Evolutionary conservation across 2,797 vertebrate species (phyloP), one percentile per base, ranked within the genome.

Genomic region (Anguilla megastoma): DNA sequence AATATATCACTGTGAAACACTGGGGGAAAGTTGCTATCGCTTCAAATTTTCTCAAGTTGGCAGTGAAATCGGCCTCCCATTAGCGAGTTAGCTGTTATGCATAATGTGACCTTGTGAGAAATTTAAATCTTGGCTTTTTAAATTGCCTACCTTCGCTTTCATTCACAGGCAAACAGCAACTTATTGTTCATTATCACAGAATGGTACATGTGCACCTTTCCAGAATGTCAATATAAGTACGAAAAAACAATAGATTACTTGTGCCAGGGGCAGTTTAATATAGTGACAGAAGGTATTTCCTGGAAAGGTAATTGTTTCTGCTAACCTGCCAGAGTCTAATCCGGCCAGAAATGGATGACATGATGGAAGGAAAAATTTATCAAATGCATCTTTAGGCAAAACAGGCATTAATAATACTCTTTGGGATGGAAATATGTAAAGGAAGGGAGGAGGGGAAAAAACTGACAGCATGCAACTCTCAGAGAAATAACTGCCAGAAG

Each of bases 111-210:
- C 84, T 85, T 60, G 8, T 24, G 79, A n/a, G 21, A 82, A 50
- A 82, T 82, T 7, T 89, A 90, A 92, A 94, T 94, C 92, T 92
- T 69, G 90, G 93, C 94, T 93, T 87, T 94, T 45, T 95, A 92
- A 96, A 95, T 95, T 95, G 95, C 96, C 95, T 95, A 92, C 92
- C 92, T 95, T 94, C 94, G 93, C 94, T 94, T 95, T 95, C 94
- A 94, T 93, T 93, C 94, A 94, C 94, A 95, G 95, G 94, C 95
- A 95, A 96, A 95, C 95, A 93, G 94, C 94, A 95, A 95, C 94
- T 94, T 94, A 94, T 94, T 95, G 94, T 93, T 96, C 95, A 95
- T 95, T 84, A 87, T 88, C 74, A 87, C 94, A 95, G 94, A 94
- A 92, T 92, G 93, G 93, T 94, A 93, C 93, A 94, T 92, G 93